A percentile compares a stretch with the other conserved stretches of the same genome.
Conservation (phyloP, 2,888 invertebrate species). For the Barypeithes pellucidus region DNA sequence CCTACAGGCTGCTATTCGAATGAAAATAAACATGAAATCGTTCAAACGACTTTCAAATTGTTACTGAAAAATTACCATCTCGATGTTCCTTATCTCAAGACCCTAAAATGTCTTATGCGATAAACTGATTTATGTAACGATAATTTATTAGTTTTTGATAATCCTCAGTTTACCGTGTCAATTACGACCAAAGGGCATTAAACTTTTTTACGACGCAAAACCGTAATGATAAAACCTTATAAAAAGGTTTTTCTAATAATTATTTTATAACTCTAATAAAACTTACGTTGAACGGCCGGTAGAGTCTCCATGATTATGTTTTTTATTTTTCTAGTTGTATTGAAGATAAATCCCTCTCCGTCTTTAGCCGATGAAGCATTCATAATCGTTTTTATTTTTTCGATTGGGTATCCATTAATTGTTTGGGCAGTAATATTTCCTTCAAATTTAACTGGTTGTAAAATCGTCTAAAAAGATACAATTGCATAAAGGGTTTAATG, state of each 20-base stretch:
- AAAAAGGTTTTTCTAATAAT: constrained; percentile 31
- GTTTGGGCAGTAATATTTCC: constrained; percentile 61
- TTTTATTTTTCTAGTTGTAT: constrained; percentile 59
- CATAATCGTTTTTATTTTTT: constrained; percentile 60
- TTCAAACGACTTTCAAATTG: constrained; percentile 5
- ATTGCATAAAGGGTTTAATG: no score
- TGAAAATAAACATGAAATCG: constrained; percentile 18
- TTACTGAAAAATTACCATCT: constrained; percentile 20
- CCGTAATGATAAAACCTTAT: constrained; percentile 21
- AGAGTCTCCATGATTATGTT: constrained; percentile 57
- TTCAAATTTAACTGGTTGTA: constrained; percentile 55
- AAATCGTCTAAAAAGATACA: constrained; percentile 59
- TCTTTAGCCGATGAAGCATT: constrained; percentile 56
- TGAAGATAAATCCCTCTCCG: constrained; percentile 59
- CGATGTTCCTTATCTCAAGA: constrained; percentile 16
- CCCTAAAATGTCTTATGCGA: constrained; percentile 20
- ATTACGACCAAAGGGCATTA: constrained; percentile 32
- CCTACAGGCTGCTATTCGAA: constrained; percentile 15
- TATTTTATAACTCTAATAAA: constrained; percentile 25
- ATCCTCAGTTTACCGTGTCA: constrained; percentile 27
- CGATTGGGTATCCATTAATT: constrained; percentile 64
- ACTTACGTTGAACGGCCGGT: constrained; percentile 58
- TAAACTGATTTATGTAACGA: constrained; percentile 36
- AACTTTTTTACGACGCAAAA: constrained; percentile 29
- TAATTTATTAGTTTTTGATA: constrained; percentile 37